Percentiles rank a stretch among this genome's conserved stretches.
Conservation (phyloP, 2,113 vertebrate species). For the Mohoua ochrocephala region DNA sequence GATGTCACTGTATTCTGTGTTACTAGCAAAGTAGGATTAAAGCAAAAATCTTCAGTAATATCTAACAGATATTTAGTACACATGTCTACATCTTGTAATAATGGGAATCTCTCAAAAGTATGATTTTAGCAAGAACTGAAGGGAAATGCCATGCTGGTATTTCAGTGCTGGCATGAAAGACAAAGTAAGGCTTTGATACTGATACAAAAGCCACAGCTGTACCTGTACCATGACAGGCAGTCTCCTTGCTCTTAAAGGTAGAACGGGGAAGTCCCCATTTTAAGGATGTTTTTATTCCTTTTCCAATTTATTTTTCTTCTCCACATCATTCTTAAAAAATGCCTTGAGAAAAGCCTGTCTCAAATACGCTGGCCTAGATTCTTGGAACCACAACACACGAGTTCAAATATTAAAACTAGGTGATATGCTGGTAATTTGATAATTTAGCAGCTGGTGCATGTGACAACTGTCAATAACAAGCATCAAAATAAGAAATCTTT, state of each 20-base stretch:
- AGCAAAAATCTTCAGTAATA: neutral
- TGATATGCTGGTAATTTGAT: neutral
- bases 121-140: neutral
- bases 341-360: neutral
- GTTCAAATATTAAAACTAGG: neutral
- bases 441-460: neutral
- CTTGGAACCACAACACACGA: neutral
- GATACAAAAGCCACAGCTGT: neutral
- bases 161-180: neutral
- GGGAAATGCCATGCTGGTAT: neutral
- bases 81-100: neutral
- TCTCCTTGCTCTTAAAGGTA: neutral
- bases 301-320: neutral
- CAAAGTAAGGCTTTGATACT: neutral
- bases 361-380: neutral
- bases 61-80: neutral
- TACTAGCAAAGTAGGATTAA: neutral
- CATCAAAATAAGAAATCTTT: neutral
- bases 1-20: neutral
- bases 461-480: neutral
- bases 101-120: neutral
- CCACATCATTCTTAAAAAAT: neutral
- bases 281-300: neutral
- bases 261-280: neutral
- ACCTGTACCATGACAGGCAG: neutral